Conservation (phyloP, 2,888 invertebrate genomes). For the Rhyacophila evoluta region DNA sequence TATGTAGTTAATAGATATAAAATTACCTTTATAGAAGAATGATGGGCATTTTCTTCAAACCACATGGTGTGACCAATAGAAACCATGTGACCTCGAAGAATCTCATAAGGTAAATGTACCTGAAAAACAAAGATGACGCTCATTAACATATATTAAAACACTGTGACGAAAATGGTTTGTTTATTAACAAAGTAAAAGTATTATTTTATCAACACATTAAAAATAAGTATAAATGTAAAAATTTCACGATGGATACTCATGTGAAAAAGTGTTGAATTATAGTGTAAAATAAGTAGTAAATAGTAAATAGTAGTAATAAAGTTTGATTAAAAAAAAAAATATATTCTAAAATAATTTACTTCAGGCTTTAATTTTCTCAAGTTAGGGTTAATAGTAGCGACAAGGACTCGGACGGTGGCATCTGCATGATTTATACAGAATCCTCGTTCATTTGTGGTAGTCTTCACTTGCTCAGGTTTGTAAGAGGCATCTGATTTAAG, state of each 20-base stretch:
- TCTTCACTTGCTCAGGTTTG: constrained; percentile 70
- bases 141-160: too few relatives aligned
- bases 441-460: constrained; percentile 66
- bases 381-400: constrained; percentile 95
- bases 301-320: too few relatives aligned
- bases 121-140: not conserved
- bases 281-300: too few relatives aligned
- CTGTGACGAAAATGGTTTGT: too few relatives aligned
- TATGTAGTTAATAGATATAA: too few relatives aligned
- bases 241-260: too few relatives aligned
- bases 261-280: too few relatives aligned
- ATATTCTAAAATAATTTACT: constrained; percentile 58
- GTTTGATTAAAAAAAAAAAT: too few relatives aligned
- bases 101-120: constrained; percentile 79
- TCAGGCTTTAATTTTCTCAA: constrained; percentile 93
- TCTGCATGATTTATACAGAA: constrained; percentile 89
- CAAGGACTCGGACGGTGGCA: constrained; percentile 89
- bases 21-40: constrained; percentile 89
- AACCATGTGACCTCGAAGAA: constrained; percentile 90
- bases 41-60: constrained; percentile 98
- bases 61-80: constrained; percentile 96
- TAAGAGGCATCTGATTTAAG: constrained; percentile 74
- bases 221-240: too few relatives aligned
- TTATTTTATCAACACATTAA: too few relatives aligned
- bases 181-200: too few relatives aligned